Evolutionary conservation across 2,113 vertebrate species (phyloP), one percentile per base, ranked within the genome.

Genomic region (Paratilapia polleni): DNA sequence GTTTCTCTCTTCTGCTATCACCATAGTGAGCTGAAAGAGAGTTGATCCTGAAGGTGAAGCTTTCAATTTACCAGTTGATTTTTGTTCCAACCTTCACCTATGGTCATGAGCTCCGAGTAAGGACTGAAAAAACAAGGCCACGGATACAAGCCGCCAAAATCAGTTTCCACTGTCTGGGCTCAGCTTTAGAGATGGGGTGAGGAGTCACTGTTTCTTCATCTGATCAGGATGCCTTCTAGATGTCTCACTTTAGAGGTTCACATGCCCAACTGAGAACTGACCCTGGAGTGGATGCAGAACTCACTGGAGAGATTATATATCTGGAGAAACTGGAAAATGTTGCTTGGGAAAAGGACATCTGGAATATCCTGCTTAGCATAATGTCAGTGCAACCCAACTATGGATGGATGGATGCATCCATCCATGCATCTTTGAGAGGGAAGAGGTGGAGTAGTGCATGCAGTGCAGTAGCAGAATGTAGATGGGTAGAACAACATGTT

Each of bases 201-300:
- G 22, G 9, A 47, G 26, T 13, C 0, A 11, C 64, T 47, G 22
- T 68, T 26, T 22, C 22, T 68, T 68, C 15, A 26, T 68, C 64
- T 47, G 64, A 68, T 68, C 64, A 68, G 64, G 64, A 68, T 68
- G 64, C 38, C n/a, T 68, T n/a, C 63, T 66, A n/a, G n/a, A 43
- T 66, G 4, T n/a, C 22, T 68, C 47, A 47, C 41, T 28, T 19
- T 49, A 49, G 26, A 3, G 22, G 22, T 49, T 70, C 41, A 49
- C 19, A 68, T 49, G 22, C 11, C 3, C 22, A 68, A 28, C 22
- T 68, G 64, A 38, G 41, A 68, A 22, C 38, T 19, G 1, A 68
- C 3, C 41, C 0, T 47, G 64, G 41, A 26, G 15, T 49, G 14
- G 64, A 49, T 12, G 14, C 41, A 68, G 15, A 0, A 68, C 22